These are phyloP conservation scores for Siniperca chuatsi DNA, from an alignment of 2,113 vertebrate genomes.

Conservation along the genomic window DNA sequence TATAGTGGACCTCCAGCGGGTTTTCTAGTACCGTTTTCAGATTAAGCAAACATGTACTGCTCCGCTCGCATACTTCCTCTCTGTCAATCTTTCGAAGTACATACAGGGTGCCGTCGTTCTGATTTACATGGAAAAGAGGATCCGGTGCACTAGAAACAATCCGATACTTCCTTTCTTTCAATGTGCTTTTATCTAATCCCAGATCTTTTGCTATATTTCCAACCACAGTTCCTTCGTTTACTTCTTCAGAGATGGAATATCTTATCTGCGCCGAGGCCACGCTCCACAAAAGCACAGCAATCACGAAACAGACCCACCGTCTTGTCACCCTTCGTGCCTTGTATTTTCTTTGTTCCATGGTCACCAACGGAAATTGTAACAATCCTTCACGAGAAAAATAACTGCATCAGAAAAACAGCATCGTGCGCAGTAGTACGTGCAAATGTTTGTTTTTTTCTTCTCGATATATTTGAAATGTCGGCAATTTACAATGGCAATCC, in stretches of 20 bases:
- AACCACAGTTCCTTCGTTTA: constrained; percentile 71
- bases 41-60: constrained; percentile 68
- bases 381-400: neutral
- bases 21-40: constrained; percentile 80
- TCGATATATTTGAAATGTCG: no score
- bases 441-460: no score
- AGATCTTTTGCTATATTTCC: constrained; percentile 83
- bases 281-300: constrained; percentile 50
- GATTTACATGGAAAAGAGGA: constrained; percentile 74
- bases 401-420: neutral
- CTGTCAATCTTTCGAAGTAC: constrained; percentile 75
- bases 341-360: constrained; percentile 57
- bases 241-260: constrained; percentile 78
- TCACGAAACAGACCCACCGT: constrained; percentile 5
- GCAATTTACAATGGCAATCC: no score
- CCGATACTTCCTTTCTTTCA: constrained; percentile 70
- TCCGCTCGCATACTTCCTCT: constrained; percentile 75
- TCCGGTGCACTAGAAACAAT: constrained; percentile 68
- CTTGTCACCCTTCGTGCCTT: constrained; percentile 3
- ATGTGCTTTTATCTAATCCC: constrained; percentile 65
- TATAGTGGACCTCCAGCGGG: constrained; percentile 79
- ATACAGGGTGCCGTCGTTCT: constrained; percentile 72
- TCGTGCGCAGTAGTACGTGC: no score
- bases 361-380: neutral
- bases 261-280: constrained; percentile 69